Base-by-base conservation (phyloP, 2,797 vertebrate genomes). In the Melanotaenia trifasciata region DNA sequence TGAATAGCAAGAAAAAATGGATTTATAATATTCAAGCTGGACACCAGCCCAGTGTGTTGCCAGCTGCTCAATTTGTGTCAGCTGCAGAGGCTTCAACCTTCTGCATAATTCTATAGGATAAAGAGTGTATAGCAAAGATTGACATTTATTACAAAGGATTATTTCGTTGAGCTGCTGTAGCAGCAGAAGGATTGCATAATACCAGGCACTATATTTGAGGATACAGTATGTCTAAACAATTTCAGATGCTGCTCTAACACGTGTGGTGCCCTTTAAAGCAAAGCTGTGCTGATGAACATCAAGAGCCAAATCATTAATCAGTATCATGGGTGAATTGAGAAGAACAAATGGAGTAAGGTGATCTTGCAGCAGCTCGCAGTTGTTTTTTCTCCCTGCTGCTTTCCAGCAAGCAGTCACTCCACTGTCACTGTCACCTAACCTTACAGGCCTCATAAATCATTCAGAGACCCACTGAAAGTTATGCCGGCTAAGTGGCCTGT, bases 381-480 rank as follows among this genome's bases (percentile, higher is more conserved):
- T 22, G 45, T 62, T 69, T 80, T 76, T 77, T 76, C 74, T 64
- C 59, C 50, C 80, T 58, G 53, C 57, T 57, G 50, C 61, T 72
- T 68, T 84, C 53, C 40, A 65, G 35, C 63, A 59, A 72, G 73
- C 64, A 43, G 59, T 58, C 72, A 10, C 62, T 74, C 60, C 64
- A 80, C 83, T 88, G 16, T 87, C 81, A 70, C 84, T 89, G 90
- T 92, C 88, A 94, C 84, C 84, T 88, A 87, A 95, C 79, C 93
- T 89, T 70, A 36, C 58, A 20, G 78, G 70, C 70, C 73, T 86
- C 76, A 93, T 95, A 73, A 92, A 95, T 94, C 81, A 93, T 95
- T 94, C 87, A 95, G 84, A 50, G 51, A 53, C 22, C 72, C 67
- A 80, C 32, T 83, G 88, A 94, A 92, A 91, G 91, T 73, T 78